A percentile compares a stretch with the other conserved stretches of the same genome.
Evolutionary conservation across 2,797 vertebrate genomes (phyloP).

Genomic region (Synanceia verrucosa): DNA sequence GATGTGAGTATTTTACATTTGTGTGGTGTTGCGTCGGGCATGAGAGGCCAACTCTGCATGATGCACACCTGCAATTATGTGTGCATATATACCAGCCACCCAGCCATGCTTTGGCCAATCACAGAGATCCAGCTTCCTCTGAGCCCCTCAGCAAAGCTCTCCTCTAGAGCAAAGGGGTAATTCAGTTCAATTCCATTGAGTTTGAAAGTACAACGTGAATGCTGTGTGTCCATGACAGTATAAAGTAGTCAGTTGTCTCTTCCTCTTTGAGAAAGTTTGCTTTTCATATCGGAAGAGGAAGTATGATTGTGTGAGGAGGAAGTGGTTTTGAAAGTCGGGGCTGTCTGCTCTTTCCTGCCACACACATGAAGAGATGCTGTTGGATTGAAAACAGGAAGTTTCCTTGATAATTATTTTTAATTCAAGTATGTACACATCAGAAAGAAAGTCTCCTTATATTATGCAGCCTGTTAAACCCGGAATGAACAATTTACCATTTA

Average conservation of each 20-base stretch:
- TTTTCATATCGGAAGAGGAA: conserved; percentile 42
- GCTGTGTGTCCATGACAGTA: background rate
- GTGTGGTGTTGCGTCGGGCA: too few species aligned
- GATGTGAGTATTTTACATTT: too few species aligned
- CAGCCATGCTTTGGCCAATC: too few species aligned
- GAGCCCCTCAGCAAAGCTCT: too few species aligned
- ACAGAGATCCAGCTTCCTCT: too few species aligned
- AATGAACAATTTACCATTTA: background rate
- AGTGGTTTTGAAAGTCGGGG: conserved; percentile 39
- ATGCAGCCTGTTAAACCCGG: background rate
- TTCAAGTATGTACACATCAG: background rate
- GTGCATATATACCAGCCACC: too few species aligned
- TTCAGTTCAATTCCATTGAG: background rate
- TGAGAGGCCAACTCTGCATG: too few species aligned
- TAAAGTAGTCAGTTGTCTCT: background rate
- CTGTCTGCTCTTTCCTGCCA: conserved; percentile 18
- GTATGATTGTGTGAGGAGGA: conserved; percentile 44
- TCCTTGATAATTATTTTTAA: background rate
- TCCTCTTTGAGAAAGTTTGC: background rate
- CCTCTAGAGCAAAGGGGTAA: too few species aligned
- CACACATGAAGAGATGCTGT: background rate
- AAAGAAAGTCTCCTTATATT: background rate
- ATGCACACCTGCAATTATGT: too few species aligned
- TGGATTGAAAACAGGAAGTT: conserved; percentile 29
- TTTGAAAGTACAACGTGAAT: background rate